These are phyloP conservation scores for Microtus oregoni DNA, from an alignment of 2,113 vertebrate species.

Conservation along the genomic window DNA sequence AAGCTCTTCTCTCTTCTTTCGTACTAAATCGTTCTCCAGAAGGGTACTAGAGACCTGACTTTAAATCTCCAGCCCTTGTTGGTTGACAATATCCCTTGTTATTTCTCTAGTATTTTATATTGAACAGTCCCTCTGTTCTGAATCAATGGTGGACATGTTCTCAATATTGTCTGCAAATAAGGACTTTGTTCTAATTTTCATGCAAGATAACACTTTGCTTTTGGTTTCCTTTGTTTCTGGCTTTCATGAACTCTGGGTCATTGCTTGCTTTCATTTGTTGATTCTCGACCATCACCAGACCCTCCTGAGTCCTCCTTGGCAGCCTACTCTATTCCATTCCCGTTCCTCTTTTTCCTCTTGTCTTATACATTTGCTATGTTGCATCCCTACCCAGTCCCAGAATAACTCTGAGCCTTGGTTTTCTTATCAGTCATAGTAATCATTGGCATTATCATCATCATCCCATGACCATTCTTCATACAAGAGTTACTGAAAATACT, in stretches of 20 bases:
- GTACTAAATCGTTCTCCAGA: background rate
- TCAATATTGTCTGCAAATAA: background rate
- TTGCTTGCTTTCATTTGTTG: background rate
- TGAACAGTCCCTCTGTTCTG: background rate
- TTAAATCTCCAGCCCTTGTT: background rate
- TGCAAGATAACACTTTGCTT: background rate
- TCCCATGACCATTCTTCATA: background rate
- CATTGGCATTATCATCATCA: background rate
- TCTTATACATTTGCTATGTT: background rate
- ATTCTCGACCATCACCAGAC: no score
- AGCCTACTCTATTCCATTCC: no score
- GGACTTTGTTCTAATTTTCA: background rate
- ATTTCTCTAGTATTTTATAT: background rate
- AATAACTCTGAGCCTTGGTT: background rate
- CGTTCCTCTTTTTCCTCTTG: background rate
- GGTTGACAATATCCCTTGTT: background rate
- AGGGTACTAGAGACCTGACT: background rate
- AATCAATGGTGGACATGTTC: background rate
- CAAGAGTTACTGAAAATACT: background rate
- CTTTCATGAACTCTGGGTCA: background rate
- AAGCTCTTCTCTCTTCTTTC: background rate
- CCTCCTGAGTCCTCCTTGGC: accelerated
- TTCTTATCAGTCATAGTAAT: background rate
- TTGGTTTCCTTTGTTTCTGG: background rate
- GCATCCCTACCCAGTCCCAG: background rate